phyloP scores from a whole-genome alignment of 2,797 vertebrate species.

The Mormyrops attenuatus region DNA sequence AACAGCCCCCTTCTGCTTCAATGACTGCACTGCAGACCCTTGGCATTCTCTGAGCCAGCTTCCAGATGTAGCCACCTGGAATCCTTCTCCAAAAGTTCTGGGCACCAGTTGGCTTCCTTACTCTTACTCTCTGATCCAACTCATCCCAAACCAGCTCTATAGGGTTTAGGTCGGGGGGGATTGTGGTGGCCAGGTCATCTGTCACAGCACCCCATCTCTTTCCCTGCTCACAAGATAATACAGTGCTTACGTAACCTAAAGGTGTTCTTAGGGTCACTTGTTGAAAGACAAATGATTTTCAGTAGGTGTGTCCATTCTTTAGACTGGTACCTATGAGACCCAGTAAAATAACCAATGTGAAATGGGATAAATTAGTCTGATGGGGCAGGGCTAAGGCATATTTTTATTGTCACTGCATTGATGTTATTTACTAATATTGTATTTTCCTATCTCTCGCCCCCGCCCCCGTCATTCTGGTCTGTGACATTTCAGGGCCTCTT shows the following conservation, averaged over 20 bases:
- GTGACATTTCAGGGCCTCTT: conserved; percentile 79
- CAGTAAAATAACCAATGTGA: background rate
- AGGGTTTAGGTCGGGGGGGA: background rate
- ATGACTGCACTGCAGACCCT: background rate
- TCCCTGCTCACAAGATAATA: background rate
- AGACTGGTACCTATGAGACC: background rate
- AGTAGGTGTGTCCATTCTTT: background rate
- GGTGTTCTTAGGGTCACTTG: background rate
- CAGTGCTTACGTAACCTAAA: background rate
- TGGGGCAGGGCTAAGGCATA: background rate
- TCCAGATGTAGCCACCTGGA: background rate
- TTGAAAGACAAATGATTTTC: background rate
- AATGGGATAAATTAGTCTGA: background rate
- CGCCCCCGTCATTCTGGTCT: background rate
- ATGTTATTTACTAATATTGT: background rate
- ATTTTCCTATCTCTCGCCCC: background rate
- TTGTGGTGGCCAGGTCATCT: background rate
- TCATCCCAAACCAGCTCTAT: background rate
- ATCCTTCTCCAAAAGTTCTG: background rate
- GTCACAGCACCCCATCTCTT: background rate
- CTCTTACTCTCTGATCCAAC: background rate
- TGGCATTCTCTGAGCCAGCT: background rate
- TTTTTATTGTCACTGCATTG: background rate
- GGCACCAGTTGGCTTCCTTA: background rate
- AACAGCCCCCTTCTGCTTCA: background rate